Conservation (phyloP, 2,888 invertebrate species). For the Agriopis marginaria region DNA sequence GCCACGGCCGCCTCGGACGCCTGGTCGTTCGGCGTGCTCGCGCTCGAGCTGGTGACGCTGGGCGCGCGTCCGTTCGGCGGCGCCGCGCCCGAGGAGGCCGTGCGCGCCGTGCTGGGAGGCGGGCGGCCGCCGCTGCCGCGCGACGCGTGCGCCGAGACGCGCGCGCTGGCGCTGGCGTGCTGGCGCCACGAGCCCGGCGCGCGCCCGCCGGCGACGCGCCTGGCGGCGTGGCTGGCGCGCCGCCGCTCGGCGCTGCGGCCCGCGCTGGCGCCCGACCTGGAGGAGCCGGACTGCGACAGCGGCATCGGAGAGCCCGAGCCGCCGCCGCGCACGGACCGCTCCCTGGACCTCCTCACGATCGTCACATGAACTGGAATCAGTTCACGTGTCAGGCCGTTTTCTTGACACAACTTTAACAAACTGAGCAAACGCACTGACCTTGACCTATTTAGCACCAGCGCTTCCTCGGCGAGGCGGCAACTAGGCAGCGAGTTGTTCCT, state of each 20-base stretch:
- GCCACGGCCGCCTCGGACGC: constrained; percentile 94
- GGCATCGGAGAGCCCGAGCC: constrained; percentile 49
- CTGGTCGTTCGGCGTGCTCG: constrained; percentile 94
- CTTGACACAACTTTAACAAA: too few relatives aligned
- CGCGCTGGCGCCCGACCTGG: constrained; percentile 51
- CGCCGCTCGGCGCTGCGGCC: constrained; percentile 82
- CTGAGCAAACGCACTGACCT: too few relatives aligned
- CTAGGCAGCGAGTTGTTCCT: too few relatives aligned
- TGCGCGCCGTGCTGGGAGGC: constrained; percentile 84
- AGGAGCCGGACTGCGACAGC: constrained; percentile 49
- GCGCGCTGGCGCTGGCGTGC: constrained; percentile 89
- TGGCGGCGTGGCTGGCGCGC: constrained; percentile 91
- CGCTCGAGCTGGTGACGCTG: constrained; percentile 94
- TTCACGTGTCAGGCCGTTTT: too few relatives aligned
- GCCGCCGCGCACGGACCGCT: constrained; percentile 19
- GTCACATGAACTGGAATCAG: not conserved
- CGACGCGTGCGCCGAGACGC: constrained; percentile 71
- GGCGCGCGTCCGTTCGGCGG: constrained; percentile 94
- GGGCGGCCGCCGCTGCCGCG: constrained; percentile 89
- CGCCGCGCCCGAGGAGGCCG: constrained; percentile 90
- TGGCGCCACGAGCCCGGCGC: constrained; percentile 89
- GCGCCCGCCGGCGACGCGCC: constrained; percentile 90
- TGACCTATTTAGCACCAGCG: too few relatives aligned
- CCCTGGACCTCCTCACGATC: not conserved
- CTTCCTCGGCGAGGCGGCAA: too few relatives aligned